Conservation (phyloP, 2,888 invertebrate species). For the Esperia sulphurella region DNA sequence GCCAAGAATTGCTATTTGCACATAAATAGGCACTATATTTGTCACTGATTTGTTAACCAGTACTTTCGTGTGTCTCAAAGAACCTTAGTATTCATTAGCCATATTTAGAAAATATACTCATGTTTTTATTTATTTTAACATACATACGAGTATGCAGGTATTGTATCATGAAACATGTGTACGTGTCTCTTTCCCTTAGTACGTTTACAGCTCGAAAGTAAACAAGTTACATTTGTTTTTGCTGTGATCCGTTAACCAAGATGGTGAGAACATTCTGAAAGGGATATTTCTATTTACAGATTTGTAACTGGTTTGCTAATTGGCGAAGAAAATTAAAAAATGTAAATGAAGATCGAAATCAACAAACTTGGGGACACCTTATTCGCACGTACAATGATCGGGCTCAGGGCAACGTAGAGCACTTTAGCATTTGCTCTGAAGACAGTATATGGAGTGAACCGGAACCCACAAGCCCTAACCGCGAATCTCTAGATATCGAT, state of each 20-base stretch:
- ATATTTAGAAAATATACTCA: too few relatives aligned
- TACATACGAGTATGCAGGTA: too few relatives aligned
- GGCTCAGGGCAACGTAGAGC: constrained; percentile 88
- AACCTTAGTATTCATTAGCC: not conserved
- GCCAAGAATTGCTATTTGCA: constrained; percentile 74
- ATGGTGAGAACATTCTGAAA: too few relatives aligned
- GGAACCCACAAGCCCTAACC: constrained; percentile 53
- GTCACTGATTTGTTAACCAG: constrained; percentile 63
- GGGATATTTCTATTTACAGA: constrained; percentile 60
- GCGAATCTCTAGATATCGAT: constrained; percentile 41
- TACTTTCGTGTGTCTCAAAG: too few relatives aligned
- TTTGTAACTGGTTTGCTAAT: constrained; percentile 91
- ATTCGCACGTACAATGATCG: constrained; percentile 86
- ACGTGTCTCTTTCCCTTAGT: not conserved
- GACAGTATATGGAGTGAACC: constrained; percentile 89
- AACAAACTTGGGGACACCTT: constrained; percentile 86
- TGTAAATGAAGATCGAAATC: constrained; percentile 83
- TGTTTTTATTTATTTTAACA: too few relatives aligned
- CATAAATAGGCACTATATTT: constrained; percentile 77
- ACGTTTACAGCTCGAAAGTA: too few relatives aligned
- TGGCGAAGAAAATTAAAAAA: constrained; percentile 89
- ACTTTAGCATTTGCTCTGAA: constrained; percentile 88
- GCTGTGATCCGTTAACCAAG: too few relatives aligned
- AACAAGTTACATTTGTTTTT: too few relatives aligned
- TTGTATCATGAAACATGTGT: too few relatives aligned